Percentiles rank a stretch among this genome's conserved stretches.
Evolutionary conservation across 2,113 vertebrate genomes (phyloP).

Genomic region (Cranoglanis bouderius): DNA sequence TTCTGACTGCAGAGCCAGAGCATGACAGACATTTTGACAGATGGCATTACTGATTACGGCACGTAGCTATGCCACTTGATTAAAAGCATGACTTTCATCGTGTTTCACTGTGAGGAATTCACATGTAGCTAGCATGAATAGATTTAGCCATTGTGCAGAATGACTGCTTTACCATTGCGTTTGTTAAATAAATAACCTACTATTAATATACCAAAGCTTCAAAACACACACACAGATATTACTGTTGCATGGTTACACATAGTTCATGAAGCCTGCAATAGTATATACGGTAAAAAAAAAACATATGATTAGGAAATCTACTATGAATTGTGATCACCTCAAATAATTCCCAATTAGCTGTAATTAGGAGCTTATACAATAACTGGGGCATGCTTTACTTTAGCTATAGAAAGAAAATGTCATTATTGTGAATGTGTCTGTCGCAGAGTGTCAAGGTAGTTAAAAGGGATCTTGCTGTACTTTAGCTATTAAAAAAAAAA

Average conservation of each 20-base stretch:
- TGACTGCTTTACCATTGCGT: not conserved
- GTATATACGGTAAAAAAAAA: not conserved
- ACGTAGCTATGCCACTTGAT: no score
- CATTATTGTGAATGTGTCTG: no score
- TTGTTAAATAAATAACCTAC: not conserved
- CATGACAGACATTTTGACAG: not conserved
- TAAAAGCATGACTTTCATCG: not conserved
- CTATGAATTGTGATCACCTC: not conserved
- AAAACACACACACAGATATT: not conserved
- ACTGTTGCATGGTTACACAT: not conserved
- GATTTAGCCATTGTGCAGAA: not conserved
- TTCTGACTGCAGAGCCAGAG: not conserved
- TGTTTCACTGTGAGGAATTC: not conserved
- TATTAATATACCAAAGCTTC: not conserved
- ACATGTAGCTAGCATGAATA: no score
- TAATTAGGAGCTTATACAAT: not conserved
- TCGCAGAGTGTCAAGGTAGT: no score
- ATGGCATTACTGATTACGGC: not conserved
- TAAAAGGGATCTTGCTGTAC: no score
- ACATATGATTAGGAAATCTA: not conserved
- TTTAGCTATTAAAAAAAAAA: not conserved
- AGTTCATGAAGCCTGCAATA: not conserved
- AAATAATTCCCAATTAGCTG: not conserved
- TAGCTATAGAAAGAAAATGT: no score
- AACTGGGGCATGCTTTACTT: not conserved